Base-by-base conservation (phyloP, 2,113 vertebrate species). In the Dipodomys spectabilis region DNA sequence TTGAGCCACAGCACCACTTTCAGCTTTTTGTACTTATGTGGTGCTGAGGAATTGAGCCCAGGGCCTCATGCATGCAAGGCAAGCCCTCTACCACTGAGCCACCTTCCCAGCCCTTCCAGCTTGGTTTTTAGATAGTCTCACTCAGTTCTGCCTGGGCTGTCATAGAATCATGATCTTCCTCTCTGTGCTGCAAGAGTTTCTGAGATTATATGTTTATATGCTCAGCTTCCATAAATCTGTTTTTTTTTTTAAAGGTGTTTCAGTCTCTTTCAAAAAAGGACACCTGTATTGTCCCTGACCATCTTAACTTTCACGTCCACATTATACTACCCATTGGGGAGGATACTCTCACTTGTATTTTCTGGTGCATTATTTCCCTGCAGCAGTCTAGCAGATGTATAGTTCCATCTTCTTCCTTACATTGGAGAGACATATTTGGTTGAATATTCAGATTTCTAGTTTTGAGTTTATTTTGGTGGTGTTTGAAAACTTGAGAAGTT, bases 381-480 rank as follows among this genome's bases (percentile, higher is more conserved):
- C 12, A 71, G n/a, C 30, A 49, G 18, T 64, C 73, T 93, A 53
- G 72, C 87, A 94, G 23, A 28, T 57, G 12, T 7, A 28, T n/a
- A 83, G 64, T 28, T 57, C 30, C 57, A 71, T 39, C 92, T 72
- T 94, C 62, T 10, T 88, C n/a, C 60, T 72, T 85, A 78, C 22
- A 3, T 86, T 92, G 72, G 86, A 81, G 53, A 91, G 86, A 85
- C 53, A 92, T 53, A 78, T 62, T 86, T 74, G 71, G 64, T 93
- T 95, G 79, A 86, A 87, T 95, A 94, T 95, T 92, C 73, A 87
- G 0, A 85, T 85, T 93, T 88, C 39, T 93, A 92, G 87, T 93
- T 90, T 95, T 93, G 32, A 73, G 49, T 94, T 92, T 93, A 80
- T 96, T 92, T 88, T 94, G 49, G 27, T 94, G 19, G n/a, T 92